These are phyloP conservation scores for Furcifer pardalis DNA, from an alignment of 2,797 vertebrate genomes.

Conservation along the genomic window DNA sequence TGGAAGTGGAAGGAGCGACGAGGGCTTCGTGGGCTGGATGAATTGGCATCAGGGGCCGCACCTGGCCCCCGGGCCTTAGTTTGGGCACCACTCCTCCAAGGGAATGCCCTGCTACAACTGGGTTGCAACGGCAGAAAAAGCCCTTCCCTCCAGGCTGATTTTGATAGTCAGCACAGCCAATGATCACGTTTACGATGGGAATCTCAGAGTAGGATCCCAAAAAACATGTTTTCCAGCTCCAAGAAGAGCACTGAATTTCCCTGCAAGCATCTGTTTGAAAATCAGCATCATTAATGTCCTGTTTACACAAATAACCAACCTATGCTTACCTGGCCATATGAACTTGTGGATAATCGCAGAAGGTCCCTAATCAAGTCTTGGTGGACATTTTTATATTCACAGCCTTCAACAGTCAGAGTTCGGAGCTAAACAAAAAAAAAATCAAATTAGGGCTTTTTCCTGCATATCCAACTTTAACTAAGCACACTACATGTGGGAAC, in stretches of 20 bases:
- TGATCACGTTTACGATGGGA: too few relatives aligned
- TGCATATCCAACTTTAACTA: background rate
- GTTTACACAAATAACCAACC: background rate
- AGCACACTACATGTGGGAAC: background rate
- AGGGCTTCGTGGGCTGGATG: too few relatives aligned
- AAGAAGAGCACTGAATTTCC: background rate
- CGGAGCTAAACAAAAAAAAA: constrained; percentile 79
- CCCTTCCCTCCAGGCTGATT: too few relatives aligned
- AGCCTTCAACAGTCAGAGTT: constrained; percentile 93
- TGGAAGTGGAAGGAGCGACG: too few relatives aligned
- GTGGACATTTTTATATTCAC: constrained; percentile 91
- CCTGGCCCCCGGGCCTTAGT: too few relatives aligned
- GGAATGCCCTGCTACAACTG: too few relatives aligned
- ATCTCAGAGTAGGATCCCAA: background rate
- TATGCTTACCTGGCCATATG: constrained; percentile 91
- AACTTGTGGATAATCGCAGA: constrained; percentile 92
- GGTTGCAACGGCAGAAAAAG: too few relatives aligned
- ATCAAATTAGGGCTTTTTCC: constrained; percentile 27
- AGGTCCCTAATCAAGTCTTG: constrained; percentile 92
- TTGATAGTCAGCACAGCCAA: too few relatives aligned
- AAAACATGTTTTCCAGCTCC: background rate
- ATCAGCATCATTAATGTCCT: background rate
- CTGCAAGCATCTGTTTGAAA: background rate
- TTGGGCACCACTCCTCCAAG: too few relatives aligned
- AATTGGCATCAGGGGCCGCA: too few relatives aligned